A percentile compares a stretch with the other conserved stretches of the same genome.
Conservation (phyloP, 2,888 invertebrate genomes). For the Acleris laterana region DNA sequence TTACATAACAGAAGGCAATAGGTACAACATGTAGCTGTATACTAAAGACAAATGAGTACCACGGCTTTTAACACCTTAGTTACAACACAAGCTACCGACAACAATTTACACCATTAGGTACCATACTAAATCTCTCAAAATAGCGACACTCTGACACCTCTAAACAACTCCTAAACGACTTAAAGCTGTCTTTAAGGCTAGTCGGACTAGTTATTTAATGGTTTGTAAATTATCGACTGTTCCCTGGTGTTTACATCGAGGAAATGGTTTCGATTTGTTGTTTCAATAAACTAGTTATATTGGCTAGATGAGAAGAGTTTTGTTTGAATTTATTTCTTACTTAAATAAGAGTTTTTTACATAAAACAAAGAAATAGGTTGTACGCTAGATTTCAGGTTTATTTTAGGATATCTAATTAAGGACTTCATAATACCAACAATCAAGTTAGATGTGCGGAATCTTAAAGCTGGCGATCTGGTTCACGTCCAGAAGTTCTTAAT, state of each 20-base stretch:
- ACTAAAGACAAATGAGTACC: too few species aligned
- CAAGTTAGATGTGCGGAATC: too few species aligned
- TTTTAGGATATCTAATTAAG: too few species aligned
- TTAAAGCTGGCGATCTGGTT: too few species aligned
- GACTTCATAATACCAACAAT: too few species aligned
- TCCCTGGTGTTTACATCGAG: conserved; percentile 12
- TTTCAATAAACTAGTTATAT: neutral
- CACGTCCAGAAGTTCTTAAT: too few species aligned
- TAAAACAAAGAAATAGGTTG: too few species aligned
- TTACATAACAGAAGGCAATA: too few species aligned
- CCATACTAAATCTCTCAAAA: conserved; percentile 32
- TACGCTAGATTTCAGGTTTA: too few species aligned
- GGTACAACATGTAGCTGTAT: too few species aligned
- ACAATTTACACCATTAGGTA: conserved; percentile 33
- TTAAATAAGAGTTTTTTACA: too few species aligned
- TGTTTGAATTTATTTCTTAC: neutral
- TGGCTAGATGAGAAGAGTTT: neutral
- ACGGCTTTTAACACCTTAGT: neutral
- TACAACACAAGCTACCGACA: conserved; percentile 16
- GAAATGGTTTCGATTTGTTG: conserved; percentile 18
- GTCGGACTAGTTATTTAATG: conserved; percentile 23
- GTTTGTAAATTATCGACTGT: conserved; percentile 5
- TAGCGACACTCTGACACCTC: conserved; percentile 16
- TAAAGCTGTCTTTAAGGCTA: conserved; percentile 15
- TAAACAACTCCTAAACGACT: conserved; percentile 24